Percentiles rank a stretch among this genome's conserved stretches.
These are phyloP conservation scores for Cydia strobilella DNA, from an alignment of 1,140 invertebrate species.

Conservation along the genomic window DNA sequence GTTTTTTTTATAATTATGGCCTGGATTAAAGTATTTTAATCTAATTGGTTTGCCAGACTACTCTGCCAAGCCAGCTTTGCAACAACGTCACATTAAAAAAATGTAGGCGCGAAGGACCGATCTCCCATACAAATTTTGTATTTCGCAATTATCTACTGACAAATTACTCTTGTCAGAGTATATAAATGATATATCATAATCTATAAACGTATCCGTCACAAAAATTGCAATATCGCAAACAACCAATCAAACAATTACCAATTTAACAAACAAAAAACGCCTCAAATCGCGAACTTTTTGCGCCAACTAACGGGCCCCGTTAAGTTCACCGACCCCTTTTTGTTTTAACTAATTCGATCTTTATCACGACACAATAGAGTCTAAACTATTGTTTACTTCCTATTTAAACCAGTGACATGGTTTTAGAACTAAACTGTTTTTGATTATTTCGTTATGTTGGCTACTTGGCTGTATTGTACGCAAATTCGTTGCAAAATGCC, in stretches of 20 bases:
- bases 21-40: no score
- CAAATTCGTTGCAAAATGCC: neutral
- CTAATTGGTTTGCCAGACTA: no score
- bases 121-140: no score
- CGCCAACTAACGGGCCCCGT: neutral
- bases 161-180: no score
- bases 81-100: no score
- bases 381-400: neutral
- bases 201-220: neutral
- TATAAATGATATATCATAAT: no score
- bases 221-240: slow-evolving; percentile 3
- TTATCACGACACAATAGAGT: neutral
- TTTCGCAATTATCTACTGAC: no score
- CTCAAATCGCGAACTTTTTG: slow-evolving; percentile 12
- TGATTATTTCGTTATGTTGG: slow-evolving; percentile 4
- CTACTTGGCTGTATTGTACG: neutral
- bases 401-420: neutral
- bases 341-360: neutral
- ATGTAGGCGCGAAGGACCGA: no score
- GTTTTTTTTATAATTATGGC: no score
- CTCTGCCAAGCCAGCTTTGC: no score
- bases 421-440: neutral
- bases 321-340: neutral
- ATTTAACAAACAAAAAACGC: slow-evolving; percentile 1
- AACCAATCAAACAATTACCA: neutral